Evolutionary conservation across 2,888 invertebrate genomes (phyloP), one percentile per base, ranked within the genome.

Genomic region (Diabrotica balteata): DNA sequence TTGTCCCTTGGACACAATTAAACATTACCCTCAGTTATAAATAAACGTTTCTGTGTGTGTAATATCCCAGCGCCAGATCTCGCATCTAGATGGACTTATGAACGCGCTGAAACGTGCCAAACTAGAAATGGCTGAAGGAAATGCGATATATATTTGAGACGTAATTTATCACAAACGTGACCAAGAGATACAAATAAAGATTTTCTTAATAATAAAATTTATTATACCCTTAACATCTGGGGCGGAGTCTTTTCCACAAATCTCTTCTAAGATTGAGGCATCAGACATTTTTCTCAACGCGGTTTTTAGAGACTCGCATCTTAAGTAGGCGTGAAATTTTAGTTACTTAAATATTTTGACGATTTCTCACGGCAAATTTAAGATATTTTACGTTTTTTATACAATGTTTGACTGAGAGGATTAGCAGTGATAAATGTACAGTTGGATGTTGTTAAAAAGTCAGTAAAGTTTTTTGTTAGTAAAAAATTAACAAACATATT

Each of bases 81-180:
- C 43, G 60, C 45, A 54, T 54, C 54, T 11, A 58, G 46, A 58
- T 64, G 64, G 58, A 67, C 57, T 49, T 42, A 62, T 58, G 67
- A 63, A 50, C 60, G 50, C 55, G 60, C 52, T 63, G 59, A 71
- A 66, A 71, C 70, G 72, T 72, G 72, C 66, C 62, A 54, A 65
- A 68, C 63, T 32, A 54, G 42, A 54, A 68, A 72, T 70, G 62
- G 59, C 66, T 63, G 69, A 68, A 69, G 70, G 73, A 72, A 73
- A 68, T 59, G 50, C 61, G 69, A 68, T 69, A 70, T 57, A 57
- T 75, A 73, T 66, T 66, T 59, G 62, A 66, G 63, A 55, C 69
- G 66, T 58, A 58, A 54, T 59, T 66, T 72, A 72, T 73, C 71
- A 72, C 67, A 69, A 71, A 77, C 77, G 77, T 77, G 77, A 67